phyloP scores from a whole-genome alignment of 2,888 invertebrate genomes.

The Cistogaster globosa region DNA sequence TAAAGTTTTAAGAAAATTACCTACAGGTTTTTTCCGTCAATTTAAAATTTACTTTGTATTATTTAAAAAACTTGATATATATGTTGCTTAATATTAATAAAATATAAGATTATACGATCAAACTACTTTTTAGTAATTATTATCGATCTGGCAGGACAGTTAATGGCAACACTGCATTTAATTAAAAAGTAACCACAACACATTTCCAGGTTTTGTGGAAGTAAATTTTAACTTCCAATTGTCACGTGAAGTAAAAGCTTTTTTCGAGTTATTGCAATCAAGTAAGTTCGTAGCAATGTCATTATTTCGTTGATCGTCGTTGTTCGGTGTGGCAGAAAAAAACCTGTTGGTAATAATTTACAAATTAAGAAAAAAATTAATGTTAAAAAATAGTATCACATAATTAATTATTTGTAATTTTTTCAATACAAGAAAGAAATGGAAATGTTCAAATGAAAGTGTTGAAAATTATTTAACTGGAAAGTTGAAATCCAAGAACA shows the following conservation, averaged over 20 bases:
- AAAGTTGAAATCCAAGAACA: slow-evolving; percentile 50
- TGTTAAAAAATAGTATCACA: neutral
- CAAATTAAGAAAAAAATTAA: slow-evolving; percentile 1
- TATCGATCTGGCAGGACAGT: too few relatives aligned
- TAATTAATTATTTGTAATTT: slow-evolving; percentile 12
- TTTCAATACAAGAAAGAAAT: slow-evolving; percentile 12
- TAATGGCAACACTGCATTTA: slow-evolving; percentile 42
- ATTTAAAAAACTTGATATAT: too few relatives aligned
- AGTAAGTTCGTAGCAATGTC: slow-evolving; percentile 66
- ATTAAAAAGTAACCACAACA: slow-evolving; percentile 60
- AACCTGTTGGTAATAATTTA: slow-evolving; percentile 58
- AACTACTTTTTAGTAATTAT: too few relatives aligned
- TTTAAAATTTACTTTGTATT: too few relatives aligned
- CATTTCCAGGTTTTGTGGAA: slow-evolving; percentile 62
- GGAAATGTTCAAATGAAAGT: slow-evolving; percentile 23
- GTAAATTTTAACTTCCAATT: slow-evolving; percentile 58
- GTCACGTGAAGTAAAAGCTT: slow-evolving; percentile 71
- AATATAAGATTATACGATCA: too few relatives aligned
- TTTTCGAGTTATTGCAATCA: slow-evolving; percentile 61
- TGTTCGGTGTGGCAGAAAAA: slow-evolving; percentile 65
- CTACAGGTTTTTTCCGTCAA: too few relatives aligned
- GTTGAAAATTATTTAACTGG: slow-evolving; percentile 50
- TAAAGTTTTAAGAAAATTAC: too few relatives aligned
- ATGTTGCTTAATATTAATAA: too few relatives aligned
- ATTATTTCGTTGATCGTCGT: slow-evolving; percentile 71